Percentiles rank a stretch among this genome's conserved stretches.
Conservation (phyloP, 2,113 vertebrate genomes). For the Miniopterus natalensis region DNA sequence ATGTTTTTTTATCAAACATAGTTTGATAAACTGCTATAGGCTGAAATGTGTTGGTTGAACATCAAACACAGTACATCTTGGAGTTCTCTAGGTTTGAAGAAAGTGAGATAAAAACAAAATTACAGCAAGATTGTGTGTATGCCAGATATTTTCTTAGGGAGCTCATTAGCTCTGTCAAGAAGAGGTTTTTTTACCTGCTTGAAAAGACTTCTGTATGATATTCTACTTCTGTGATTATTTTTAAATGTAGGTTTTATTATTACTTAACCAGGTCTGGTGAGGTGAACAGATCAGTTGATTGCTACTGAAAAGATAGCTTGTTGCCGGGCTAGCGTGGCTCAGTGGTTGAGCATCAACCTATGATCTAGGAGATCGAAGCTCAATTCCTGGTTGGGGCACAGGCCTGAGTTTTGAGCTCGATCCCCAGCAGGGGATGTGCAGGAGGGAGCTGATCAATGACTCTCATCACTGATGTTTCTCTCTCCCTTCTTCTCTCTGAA, state of each 20-base stretch:
- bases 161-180: not conserved
- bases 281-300: not conserved
- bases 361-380: no score
- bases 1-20: not conserved
- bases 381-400: no score
- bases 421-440: no score
- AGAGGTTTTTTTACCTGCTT: not conserved
- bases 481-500: no score
- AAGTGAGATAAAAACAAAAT: not conserved
- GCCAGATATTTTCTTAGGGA: not conserved
- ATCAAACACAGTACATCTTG: constrained; percentile 9
- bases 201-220: not conserved
- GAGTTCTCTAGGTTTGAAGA: not conserved
- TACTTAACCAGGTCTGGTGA: not conserved
- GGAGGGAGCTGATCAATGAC: no score
- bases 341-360: no score
- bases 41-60: constrained; percentile 40
- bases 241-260: constrained; percentile 5
- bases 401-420: no score
- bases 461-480: no score
- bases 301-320: not conserved
- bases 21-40: not conserved
- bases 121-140: not conserved
- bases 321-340: no score
- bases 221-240: not conserved